Evolutionary conservation across 2,113 vertebrate species (phyloP), one percentile per base, ranked within the genome.

Genomic region (Laticauda colubrina): DNA sequence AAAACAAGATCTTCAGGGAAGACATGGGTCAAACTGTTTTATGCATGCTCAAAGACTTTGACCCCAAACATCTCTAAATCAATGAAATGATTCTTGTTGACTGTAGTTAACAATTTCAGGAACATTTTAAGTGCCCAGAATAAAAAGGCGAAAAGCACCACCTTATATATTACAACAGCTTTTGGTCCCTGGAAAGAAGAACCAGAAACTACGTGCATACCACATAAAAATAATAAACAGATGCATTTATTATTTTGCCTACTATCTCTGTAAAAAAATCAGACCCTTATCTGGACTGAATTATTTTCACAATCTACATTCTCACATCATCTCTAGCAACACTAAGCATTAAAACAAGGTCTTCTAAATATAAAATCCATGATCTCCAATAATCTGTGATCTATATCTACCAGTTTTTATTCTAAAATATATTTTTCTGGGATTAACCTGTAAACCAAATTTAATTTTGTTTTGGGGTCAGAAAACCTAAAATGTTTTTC

Each of bases 151-250:
- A 51, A 92, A 34, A 18, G 57, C 1, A 9, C 85, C 1, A 0
- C 18, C 45, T 86, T 24, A 2, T 14, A 1, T 93, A 39, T 94
- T 95, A 95, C 89, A 56, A 34, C 34, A 10, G 3, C 59, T 2
- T 0, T 3, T 0, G 24, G 1, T 86, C 94, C 94, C 85, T 85
- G 2, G 45, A 86, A 18, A 94, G n/a, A 0, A 88, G 26, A 93
- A 86, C 34, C 10, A 85, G 88, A 89, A 88, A 26, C 43, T 43
- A 85, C n/a, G 1, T 59, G 61, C 91, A 43, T 90, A 43, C 81
- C 91, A 93, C 88, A 64, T 53, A 90, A 59, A 90, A 93, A 90
- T 90, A 90, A 90, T 93, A 87, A 93, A 90, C 34, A 91, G 69
- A 61, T 89, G 20, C 85, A 85, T 86, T 89, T 90, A 91, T 91